phyloP scores from a whole-genome alignment of 2,113 vertebrate species.

The Redunca redunca region DNA sequence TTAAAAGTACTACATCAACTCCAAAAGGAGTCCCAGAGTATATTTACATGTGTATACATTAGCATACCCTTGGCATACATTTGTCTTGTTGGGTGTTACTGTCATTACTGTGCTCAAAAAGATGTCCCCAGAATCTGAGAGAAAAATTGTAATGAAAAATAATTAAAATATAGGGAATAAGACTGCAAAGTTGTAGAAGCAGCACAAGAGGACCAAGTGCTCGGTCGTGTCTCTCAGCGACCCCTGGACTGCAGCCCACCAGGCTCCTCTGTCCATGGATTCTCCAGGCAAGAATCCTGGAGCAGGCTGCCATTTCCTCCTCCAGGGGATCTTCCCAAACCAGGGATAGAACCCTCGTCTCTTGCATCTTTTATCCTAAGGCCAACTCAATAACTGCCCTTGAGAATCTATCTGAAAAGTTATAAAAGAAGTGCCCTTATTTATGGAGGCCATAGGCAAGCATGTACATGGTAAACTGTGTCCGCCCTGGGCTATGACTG shows the following conservation, averaged over 20 bases:
- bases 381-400: not conserved
- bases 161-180: not conserved
- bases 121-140: not conserved
- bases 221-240: not conserved
- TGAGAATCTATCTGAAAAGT: not conserved
- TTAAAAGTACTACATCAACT: not conserved
- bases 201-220: not conserved
- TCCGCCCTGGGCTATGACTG: not conserved
- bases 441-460: not conserved
- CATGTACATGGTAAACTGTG: not conserved
- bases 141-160: not conserved
- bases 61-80: too few relatives aligned
- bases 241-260: not conserved
- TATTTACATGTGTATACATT: not conserved
- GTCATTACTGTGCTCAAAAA: not conserved
- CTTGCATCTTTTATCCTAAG: not conserved
- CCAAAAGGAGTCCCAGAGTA: not conserved
- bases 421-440: not conserved
- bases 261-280: not conserved
- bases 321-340: not conserved
- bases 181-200: not conserved
- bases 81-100: not conserved
- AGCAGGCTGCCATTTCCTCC: not conserved
- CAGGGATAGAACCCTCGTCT: not conserved
- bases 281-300: not conserved